Percentiles rank a stretch among this genome's conserved stretches.
phyloP scores from a whole-genome alignment of 2,797 vertebrate species.

The Arnoldichthys spilopterus region DNA sequence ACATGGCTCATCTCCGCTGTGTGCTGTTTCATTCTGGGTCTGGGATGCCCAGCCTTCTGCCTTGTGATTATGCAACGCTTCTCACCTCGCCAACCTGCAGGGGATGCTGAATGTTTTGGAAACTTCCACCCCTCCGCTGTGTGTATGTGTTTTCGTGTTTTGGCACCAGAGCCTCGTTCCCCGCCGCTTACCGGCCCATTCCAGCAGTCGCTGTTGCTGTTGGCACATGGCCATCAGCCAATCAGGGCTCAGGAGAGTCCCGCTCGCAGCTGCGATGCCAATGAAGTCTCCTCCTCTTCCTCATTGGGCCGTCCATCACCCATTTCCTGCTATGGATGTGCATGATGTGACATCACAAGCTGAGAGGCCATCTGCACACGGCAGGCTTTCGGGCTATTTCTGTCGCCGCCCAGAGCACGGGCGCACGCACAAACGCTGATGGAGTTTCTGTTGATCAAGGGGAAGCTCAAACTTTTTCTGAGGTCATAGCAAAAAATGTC shows the following conservation, averaged over 20 bases:
- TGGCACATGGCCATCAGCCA: constrained; percentile 72
- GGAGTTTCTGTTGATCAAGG: constrained; percentile 73
- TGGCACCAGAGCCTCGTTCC: constrained; percentile 65
- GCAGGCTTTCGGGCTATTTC: constrained; percentile 81
- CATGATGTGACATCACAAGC: constrained; percentile 83
- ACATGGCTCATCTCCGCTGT: constrained; percentile 23
- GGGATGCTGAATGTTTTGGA: constrained; percentile 59
- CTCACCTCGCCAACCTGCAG: constrained; percentile 39
- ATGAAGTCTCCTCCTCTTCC: constrained; percentile 74
- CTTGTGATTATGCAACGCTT: constrained; percentile 56
- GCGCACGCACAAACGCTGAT: constrained; percentile 65
- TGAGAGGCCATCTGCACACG: constrained; percentile 84
- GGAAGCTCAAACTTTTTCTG: constrained; percentile 75
- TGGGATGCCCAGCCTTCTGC: constrained; percentile 41
- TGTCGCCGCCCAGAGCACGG: constrained; percentile 66
- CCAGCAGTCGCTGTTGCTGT: constrained; percentile 67
- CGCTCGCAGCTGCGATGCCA: constrained; percentile 62
- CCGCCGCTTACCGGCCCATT: constrained; percentile 64
- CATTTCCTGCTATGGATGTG: constrained; percentile 80
- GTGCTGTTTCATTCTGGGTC: constrained; percentile 21
- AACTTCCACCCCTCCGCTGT: constrained; percentile 63
- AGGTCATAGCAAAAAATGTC: constrained; percentile 74
- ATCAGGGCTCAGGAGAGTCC: constrained; percentile 71
- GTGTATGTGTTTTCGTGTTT: constrained; percentile 53
- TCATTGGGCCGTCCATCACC: constrained; percentile 78